phyloP scores from a whole-genome alignment of 2,797 vertebrate species.

The Choloepus didactylus region DNA sequence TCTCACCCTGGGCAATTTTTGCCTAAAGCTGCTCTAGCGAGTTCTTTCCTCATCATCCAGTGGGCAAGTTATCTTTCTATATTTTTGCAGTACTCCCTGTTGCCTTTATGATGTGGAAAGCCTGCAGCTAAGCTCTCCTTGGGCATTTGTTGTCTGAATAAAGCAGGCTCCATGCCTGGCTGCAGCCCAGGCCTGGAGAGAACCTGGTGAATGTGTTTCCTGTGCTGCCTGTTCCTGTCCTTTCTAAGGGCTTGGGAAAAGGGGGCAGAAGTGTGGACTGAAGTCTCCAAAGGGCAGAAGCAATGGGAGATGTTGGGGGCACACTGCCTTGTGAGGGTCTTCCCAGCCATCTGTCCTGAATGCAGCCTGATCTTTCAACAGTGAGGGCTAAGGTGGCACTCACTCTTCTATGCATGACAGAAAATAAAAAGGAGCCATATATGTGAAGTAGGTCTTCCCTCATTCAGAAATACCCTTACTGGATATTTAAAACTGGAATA shows the following conservation, averaged over 20 bases:
- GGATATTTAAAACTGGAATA: neutral
- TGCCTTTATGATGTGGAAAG: neutral
- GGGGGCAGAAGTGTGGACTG: neutral
- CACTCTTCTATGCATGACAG: too few relatives aligned
- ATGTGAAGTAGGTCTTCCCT: fast-evolving
- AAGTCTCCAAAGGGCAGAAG: neutral
- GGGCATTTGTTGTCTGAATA: neutral
- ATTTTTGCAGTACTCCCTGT: neutral
- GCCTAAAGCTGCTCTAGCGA: neutral
- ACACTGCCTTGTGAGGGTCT: too few relatives aligned
- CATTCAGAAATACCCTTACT: neutral
- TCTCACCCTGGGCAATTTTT: neutral
- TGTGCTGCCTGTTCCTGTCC: fast-evolving
- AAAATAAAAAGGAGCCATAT: neutral
- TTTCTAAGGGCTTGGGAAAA: neutral
- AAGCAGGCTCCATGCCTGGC: neutral
- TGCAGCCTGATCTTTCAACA: neutral
- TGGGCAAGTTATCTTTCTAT: too few relatives aligned
- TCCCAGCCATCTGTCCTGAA: neutral
- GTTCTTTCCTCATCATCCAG: neutral
- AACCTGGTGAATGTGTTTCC: neutral
- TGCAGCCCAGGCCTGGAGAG: neutral
- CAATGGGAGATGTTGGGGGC: neutral
- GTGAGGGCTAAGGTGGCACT: too few relatives aligned
- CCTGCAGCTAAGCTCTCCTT: too few relatives aligned